Conservation (phyloP, 64 coral and sea anemone species). For the Anthopleura sola region DNA sequence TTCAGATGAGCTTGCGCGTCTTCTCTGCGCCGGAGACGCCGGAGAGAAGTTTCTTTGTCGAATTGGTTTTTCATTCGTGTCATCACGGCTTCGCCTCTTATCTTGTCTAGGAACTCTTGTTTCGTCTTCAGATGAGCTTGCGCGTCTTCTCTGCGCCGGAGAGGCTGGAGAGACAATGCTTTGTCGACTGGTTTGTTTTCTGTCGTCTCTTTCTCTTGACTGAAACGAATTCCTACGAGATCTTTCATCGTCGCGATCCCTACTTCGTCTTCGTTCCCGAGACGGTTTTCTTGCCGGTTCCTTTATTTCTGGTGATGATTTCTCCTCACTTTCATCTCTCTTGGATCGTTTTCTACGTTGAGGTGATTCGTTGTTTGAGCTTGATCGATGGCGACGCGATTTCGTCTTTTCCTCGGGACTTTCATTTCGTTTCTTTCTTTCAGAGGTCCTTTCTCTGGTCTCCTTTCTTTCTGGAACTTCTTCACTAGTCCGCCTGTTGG, state of each 20-base stretch:
- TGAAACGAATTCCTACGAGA: neutral
- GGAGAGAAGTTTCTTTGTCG: too few relatives aligned
- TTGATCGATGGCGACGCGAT: constrained; percentile 1
- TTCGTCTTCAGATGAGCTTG: neutral
- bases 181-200: neutral
- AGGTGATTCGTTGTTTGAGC: constrained; percentile 5
- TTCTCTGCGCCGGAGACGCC: neutral
- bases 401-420: neutral
- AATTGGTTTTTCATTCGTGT: too few relatives aligned
- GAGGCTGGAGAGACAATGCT: neutral
- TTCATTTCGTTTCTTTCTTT: neutral
- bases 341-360: neutral
- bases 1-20: neutral
- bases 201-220: neutral
- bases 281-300: neutral
- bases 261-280: neutral
- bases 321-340: constrained; percentile 7
- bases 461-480: neutral
- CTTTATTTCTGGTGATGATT: neutral
- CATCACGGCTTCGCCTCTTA: neutral
- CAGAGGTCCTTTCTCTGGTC: neutral
- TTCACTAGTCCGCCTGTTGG: neutral
- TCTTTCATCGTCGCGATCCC: neutral
- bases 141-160: neutral
- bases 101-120: neutral